Evolutionary conservation across 2,113 vertebrate species (phyloP).

Genomic region (Ammospiza caudacuta): DNA sequence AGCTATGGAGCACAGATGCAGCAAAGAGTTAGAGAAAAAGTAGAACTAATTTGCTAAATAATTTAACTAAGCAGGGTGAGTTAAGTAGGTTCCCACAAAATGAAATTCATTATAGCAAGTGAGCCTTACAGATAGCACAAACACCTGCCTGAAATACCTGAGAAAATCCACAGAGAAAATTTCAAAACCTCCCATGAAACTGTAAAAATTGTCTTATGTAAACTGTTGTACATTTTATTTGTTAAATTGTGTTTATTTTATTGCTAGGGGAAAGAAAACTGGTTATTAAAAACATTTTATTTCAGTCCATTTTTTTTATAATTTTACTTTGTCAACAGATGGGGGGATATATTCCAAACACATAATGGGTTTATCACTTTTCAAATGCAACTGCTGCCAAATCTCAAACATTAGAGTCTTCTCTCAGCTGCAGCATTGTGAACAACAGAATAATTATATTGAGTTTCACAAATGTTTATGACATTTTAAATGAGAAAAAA

Average conservation of each 20-base stretch:
- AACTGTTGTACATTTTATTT: neutral
- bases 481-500: neutral
- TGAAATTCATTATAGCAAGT: neutral
- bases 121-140: neutral
- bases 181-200: neutral
- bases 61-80: constrained; percentile 15
- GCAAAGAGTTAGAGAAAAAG: constrained; percentile 5
- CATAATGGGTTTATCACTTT: constrained; percentile 22
- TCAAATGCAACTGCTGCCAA: constrained; percentile 8
- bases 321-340: constrained; percentile 53
- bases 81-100: neutral
- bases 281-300: constrained; percentile 34
- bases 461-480: neutral
- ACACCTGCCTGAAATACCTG: constrained; percentile 45
- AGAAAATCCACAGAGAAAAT: neutral
- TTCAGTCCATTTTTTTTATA: constrained; percentile 27
- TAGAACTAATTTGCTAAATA: constrained; percentile 34
- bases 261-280: neutral
- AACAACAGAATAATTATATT: neutral
- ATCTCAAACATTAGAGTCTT: neutral
- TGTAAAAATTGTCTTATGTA: neutral
- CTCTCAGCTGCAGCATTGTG: neutral
- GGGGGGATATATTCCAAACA: neutral
- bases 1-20: constrained; percentile 3
- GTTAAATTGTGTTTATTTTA: neutral